Evolutionary conservation across 2,113 vertebrate genomes (phyloP), one percentile per base, ranked within the genome.

Genomic region (Hydropotes inermis): DNA sequence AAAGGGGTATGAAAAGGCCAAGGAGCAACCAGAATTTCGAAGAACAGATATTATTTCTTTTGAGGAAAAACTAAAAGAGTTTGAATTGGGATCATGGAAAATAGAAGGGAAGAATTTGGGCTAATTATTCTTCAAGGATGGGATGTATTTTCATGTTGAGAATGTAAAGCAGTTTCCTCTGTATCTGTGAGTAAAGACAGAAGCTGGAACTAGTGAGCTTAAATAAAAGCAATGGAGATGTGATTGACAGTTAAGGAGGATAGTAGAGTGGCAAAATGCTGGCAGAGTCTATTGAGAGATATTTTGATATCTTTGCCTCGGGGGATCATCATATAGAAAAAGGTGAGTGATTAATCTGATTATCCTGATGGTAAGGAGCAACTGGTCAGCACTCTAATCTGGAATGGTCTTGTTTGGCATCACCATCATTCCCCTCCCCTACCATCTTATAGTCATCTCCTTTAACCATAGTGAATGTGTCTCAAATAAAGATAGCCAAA

Each of bases 71-170:
- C 52, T 43, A 55, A 78, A 60, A 14, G 6, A 45, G 4, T 96
- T 79, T 84, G 57, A 94, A 58, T 36, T 84, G 16, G 36, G 67
- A 84, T 96, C 43, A 13, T 64, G 70, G 6, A 70, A 54, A 74
- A 45, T 13, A 89, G 50, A 70, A 89, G n/a, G 25, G 52, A 28
- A 87, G 30, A 61, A 47, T 94, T 83, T 91, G 43, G 36, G 54
- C 78, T 54, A 74, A 83, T 64, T 81, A 39, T 17, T 86, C 81
- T 83, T 82, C 58, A 36, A 74, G 43, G 30, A 78, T 7, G 78
- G 54, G 33, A 6, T 47, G 7, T 60, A 10, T 81, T 97, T 86
- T 94, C 33, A 54, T 55, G 36, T 39, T 47, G 54, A 87, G 85
- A 84, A 27, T 52, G 33, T 43, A 70, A 85, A 81, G 28, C 23